A percentile compares a stretch with the other conserved stretches of the same genome.
phyloP scores from a whole-genome alignment of 2,113 vertebrate species.

The Physeter macrocephalus region DNA sequence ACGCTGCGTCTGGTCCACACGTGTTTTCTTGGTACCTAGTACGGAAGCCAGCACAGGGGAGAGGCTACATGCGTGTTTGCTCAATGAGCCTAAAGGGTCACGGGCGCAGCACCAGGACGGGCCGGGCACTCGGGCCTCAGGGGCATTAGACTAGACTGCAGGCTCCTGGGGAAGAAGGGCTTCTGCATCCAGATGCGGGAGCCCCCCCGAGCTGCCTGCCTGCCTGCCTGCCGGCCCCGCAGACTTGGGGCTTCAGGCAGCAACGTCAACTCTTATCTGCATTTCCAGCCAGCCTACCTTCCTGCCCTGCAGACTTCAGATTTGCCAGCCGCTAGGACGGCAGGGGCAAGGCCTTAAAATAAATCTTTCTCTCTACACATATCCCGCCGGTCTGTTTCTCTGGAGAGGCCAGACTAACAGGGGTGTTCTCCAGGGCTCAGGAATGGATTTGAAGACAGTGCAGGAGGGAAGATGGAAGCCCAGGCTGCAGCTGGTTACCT shows the following conservation, averaged over 20 bases:
- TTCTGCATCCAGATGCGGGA: background rate
- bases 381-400: background rate
- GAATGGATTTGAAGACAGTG: background rate
- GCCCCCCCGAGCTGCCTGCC: background rate
- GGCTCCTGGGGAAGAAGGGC: background rate
- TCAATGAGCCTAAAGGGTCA: background rate
- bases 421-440: background rate
- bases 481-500: no score
- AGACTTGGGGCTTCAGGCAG: background rate
- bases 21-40: background rate
- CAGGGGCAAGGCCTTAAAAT: background rate
- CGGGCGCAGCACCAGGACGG: background rate
- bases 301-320: background rate
- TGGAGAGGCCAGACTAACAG: background rate
- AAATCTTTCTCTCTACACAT: background rate
- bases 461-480: background rate
- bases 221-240: no score
- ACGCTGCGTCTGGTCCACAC: background rate
- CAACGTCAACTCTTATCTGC: background rate
- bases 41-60: background rate
- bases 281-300: background rate
- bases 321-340: background rate
- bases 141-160: background rate
- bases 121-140: background rate
- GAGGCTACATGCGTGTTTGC: background rate